A percentile compares a stretch with the other conserved stretches of the same genome.
phyloP scores from a whole-genome alignment of 1,140 invertebrate species.

The Steinernema feltiae region DNA sequence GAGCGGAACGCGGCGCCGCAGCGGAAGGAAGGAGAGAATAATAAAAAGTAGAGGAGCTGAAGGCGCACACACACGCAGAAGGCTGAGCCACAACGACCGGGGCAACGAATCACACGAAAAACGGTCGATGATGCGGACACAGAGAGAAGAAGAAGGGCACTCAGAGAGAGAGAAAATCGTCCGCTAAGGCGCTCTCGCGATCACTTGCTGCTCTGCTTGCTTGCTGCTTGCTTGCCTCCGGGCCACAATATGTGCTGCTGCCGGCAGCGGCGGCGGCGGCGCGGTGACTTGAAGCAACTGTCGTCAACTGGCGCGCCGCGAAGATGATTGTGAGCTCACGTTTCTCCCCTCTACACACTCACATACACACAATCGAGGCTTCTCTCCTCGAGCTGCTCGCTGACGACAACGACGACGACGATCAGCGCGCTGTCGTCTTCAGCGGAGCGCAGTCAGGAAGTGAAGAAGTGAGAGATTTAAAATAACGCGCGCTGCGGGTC shows the following conservation, averaged over 20 bases:
- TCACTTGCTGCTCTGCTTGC: background rate
- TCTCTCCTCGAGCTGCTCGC: no score
- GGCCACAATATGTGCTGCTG: no score
- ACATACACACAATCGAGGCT: background rate
- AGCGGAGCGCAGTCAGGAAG: no score
- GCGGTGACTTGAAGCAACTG: slow-evolving; percentile 4
- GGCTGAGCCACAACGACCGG: background rate
- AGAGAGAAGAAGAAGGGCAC: no score
- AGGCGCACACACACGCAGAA: no score
- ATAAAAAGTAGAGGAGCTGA: no score
- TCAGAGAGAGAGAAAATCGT: no score
- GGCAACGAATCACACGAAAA: slow-evolving; percentile 4
- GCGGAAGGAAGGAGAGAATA: no score
- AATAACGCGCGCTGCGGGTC: slow-evolving; percentile 5
- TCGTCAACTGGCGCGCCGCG: background rate
- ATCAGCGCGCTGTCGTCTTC: background rate
- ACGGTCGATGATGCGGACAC: background rate
- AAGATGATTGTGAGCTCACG: slow-evolving; percentile 3
- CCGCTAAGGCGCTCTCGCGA: background rate
- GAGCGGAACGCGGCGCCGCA: no score
- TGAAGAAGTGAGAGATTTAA: background rate
- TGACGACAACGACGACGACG: background rate
- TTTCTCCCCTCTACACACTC: slow-evolving; percentile 15
- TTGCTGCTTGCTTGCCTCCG: no score
- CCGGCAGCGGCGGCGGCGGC: background rate